These are phyloP conservation scores for Agelastica alni DNA, from an alignment of 2,888 invertebrate species.

Conservation along the genomic window DNA sequence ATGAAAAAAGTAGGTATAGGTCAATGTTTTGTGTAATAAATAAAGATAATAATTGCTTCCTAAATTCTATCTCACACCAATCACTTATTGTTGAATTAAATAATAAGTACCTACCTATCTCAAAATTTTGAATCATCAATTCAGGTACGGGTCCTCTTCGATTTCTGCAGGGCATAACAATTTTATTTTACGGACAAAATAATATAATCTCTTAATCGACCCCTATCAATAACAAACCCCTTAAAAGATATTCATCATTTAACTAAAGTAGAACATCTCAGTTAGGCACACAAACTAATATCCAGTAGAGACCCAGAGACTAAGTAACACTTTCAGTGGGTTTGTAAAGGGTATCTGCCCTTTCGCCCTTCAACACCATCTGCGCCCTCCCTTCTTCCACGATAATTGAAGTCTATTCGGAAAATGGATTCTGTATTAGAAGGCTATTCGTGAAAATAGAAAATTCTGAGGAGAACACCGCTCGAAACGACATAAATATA, in stretches of 20 bases:
- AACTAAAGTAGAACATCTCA: constrained; percentile 1
- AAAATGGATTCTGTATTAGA: constrained; percentile 32
- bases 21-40: no score
- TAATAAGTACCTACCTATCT: no score
- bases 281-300: constrained; percentile 1
- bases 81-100: no score
- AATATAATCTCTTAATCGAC: no score
- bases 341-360: constrained; percentile 11
- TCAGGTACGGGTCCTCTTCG: no score
- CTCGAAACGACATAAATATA: no score
- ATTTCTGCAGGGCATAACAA: no score
- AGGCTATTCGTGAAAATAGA: constrained; percentile 17
- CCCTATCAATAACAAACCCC: constrained; percentile 7
- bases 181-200: no score
- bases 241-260: constrained; percentile 5
- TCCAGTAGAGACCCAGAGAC: constrained; percentile 9
- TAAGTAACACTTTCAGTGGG: constrained; percentile 30
- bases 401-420: constrained; percentile 33
- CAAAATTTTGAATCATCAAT: no score
- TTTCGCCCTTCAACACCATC: constrained; percentile 29
- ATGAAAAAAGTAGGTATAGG: no score
- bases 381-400: constrained; percentile 26
- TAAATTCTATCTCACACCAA: no score
- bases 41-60: no score
- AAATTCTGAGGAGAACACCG: neutral